A percentile compares a stretch with the other conserved stretches of the same genome.
Conservation (phyloP, 1,140 invertebrate genomes). For the Hycleus cichorii region DNA sequence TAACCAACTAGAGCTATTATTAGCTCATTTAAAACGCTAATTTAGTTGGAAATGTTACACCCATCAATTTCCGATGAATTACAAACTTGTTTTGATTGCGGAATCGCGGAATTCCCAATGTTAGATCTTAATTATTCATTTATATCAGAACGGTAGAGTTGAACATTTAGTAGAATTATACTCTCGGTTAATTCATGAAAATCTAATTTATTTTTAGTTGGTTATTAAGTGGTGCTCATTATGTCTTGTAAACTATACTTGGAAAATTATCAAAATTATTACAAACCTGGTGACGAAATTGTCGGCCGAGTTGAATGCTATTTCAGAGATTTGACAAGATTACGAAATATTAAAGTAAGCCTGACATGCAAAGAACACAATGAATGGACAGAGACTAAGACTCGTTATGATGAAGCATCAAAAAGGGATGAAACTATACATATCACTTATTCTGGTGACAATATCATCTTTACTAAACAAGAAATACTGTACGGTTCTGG, state of each 20-base stretch:
- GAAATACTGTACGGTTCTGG: conserved; percentile 4
- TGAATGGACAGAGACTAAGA: conserved; percentile 6
- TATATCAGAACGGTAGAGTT: too few species aligned
- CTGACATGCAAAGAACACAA: conserved; percentile 10
- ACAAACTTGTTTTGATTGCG: too few species aligned
- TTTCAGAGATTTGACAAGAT: conserved; percentile 2
- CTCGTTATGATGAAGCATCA: neutral
- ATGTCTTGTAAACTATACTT: neutral
- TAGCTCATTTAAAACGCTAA: too few species aligned
- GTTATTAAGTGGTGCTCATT: too few species aligned
- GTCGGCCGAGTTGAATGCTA: conserved; percentile 2
- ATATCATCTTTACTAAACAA: conserved; percentile 12
- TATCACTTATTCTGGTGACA: conserved; percentile 4
- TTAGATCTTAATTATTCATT: too few species aligned
- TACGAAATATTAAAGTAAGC: neutral
- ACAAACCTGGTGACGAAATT: conserved; percentile 3
- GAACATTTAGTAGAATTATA: too few species aligned
- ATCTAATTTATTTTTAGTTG: too few species aligned
- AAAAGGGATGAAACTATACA: neutral
- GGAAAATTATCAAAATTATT: neutral
- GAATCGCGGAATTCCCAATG: too few species aligned
- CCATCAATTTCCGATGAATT: too few species aligned
- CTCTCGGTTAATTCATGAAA: too few species aligned
- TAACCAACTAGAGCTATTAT: too few species aligned
- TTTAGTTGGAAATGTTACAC: too few species aligned